These are phyloP conservation scores for Chaunax sp. DNA, from an alignment of 2,797 vertebrate genomes.

Conservation along the genomic window DNA sequence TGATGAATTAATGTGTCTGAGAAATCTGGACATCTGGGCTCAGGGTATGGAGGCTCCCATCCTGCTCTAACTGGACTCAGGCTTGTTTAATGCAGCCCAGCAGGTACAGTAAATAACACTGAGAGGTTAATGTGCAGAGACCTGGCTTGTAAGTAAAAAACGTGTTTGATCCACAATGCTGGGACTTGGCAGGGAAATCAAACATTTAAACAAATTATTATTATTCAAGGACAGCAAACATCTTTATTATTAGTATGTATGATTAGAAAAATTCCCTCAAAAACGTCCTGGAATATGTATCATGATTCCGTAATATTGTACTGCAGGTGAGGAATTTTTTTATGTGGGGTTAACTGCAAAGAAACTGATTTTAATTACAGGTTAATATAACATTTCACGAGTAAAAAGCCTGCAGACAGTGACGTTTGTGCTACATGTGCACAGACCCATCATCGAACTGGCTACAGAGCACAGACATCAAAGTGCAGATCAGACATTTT, in stretches of 20 bases:
- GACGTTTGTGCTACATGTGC: not conserved
- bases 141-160: conserved; percentile 50
- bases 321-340: conserved; percentile 1
- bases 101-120: conserved; percentile 56
- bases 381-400: conserved; percentile 11
- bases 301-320: not conserved
- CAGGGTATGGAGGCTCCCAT: conserved; percentile 42
- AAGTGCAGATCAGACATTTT: conserved; percentile 42
- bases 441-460: not conserved
- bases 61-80: conserved; percentile 51
- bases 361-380: conserved; percentile 7
- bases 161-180: conserved; percentile 32
- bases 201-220: conserved; percentile 12
- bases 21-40: conserved; percentile 64
- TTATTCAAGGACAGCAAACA: conserved; percentile 30
- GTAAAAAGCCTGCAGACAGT: not conserved
- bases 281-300: too few relatives aligned
- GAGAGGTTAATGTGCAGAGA: conserved; percentile 40
- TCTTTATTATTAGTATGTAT: conserved; percentile 21
- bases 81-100: conserved; percentile 54
- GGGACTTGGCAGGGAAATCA: conserved; percentile 13
- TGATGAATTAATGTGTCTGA: conserved; percentile 64
- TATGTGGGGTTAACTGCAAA: conserved; percentile 3
- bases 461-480: conserved; percentile 41
- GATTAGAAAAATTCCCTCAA: too few relatives aligned